Evolutionary conservation across 1,140 invertebrate genomes (phyloP).

Genomic region (Apis dorsata): DNA sequence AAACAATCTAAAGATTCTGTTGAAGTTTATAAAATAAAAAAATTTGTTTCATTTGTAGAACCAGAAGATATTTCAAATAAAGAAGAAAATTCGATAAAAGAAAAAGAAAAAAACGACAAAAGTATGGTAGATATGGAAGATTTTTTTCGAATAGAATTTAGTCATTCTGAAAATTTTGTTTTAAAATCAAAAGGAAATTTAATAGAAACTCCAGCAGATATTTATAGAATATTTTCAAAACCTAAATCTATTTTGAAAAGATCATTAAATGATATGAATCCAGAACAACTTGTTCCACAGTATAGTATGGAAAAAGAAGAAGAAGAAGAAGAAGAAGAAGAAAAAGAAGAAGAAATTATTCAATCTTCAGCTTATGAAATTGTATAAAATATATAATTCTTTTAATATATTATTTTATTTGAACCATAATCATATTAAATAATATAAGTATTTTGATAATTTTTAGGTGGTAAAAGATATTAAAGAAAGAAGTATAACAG

Average conservation of each 20-base stretch:
- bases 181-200: constrained; percentile 26
- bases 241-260: constrained; percentile 74
- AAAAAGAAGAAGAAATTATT: constrained; percentile 19
- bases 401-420: background rate
- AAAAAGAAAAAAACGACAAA: constrained; percentile 4
- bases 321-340: constrained; percentile 37
- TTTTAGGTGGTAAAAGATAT: constrained; percentile 65
- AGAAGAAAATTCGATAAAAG: background rate
- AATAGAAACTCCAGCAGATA: constrained; percentile 69
- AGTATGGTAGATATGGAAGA: constrained; percentile 3
- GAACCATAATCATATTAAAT: background rate
- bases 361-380: constrained; percentile 44
- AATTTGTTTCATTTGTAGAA: constrained; percentile 62
- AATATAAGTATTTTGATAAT: background rate
- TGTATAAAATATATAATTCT: background rate
- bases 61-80: background rate
- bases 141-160: constrained; percentile 68
- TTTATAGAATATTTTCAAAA: constrained; percentile 65
- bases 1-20: constrained; percentile 28
- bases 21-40: background rate
- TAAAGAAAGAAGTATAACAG: constrained; percentile 9
- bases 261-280: constrained; percentile 53
- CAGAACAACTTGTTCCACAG: constrained; percentile 35
- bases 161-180: constrained; percentile 60
- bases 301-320: constrained; percentile 57